Conservation (phyloP, 2,888 invertebrate species). For the Idaea biselata region DNA sequence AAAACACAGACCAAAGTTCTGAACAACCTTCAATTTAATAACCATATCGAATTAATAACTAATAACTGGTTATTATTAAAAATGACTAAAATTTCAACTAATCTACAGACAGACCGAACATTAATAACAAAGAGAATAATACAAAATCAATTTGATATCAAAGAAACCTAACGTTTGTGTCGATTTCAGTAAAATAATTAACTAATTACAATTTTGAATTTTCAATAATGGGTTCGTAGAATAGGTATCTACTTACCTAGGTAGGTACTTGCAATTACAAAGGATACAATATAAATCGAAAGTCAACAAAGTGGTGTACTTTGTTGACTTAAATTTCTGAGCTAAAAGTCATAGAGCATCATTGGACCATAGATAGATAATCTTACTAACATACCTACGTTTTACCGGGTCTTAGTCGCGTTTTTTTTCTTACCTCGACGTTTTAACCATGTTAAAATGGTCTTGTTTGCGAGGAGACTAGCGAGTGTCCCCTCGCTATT, state of each 20-base stretch:
- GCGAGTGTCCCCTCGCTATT: too few relatives aligned
- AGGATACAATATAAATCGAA: neutral
- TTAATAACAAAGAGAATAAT: constrained; percentile 44
- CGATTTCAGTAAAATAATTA: constrained; percentile 71
- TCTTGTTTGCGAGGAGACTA: too few relatives aligned
- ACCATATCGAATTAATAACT: neutral
- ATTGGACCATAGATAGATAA: too few relatives aligned
- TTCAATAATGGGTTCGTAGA: constrained; percentile 42
- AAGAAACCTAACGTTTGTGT: constrained; percentile 56
- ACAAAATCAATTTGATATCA: constrained; percentile 50
- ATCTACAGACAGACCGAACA: constrained; percentile 22
- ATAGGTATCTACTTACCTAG: neutral
- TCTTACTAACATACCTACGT: too few relatives aligned
- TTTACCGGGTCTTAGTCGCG: too few relatives aligned
- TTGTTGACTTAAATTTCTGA: too few relatives aligned
- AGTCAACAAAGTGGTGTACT: too few relatives aligned
- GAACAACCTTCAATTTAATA: constrained; percentile 4
- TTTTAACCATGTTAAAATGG: too few relatives aligned
- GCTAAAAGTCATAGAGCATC: too few relatives aligned
- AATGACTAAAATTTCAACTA: constrained; percentile 32
- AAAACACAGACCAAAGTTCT: neutral
- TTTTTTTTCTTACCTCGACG: too few relatives aligned
- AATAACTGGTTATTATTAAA: constrained; percentile 8
- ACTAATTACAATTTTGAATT: constrained; percentile 64
- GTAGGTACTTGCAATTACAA: neutral